Conservation (phyloP, 2,113 vertebrate species). For the Notothenia coriiceps region DNA sequence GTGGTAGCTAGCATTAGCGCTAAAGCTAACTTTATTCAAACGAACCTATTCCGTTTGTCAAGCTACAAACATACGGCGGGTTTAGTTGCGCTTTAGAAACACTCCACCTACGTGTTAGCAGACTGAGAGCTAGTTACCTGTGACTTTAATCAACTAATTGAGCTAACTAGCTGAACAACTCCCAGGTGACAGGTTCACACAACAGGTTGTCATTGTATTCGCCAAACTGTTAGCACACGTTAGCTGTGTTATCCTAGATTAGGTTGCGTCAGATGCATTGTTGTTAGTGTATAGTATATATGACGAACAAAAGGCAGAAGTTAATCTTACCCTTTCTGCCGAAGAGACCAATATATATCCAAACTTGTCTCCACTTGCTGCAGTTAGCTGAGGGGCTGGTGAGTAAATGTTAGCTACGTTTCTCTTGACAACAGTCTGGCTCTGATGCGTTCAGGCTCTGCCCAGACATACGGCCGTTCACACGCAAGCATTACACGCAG, state of each 20-base stretch:
- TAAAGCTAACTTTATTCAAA: conserved; percentile 56
- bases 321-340: conserved; percentile 7
- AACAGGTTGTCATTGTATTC: conserved; percentile 66
- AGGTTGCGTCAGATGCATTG: neutral
- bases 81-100: neutral
- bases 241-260: neutral
- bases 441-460: conserved; percentile 33
- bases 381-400: neutral
- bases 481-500: fast-evolving
- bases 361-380: conserved; percentile 8
- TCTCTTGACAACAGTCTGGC: conserved; percentile 58
- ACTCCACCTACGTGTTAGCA: neutral
- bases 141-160: neutral
- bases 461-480: neutral
- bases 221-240: conserved; percentile 25
- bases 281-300: neutral
- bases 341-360: neutral
- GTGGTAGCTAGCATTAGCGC: conserved; percentile 25
- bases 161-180: neutral
- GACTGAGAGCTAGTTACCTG: fast-evolving
- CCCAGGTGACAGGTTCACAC: conserved; percentile 34
- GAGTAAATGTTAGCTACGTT: conserved; percentile 22
- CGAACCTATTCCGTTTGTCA: neutral
- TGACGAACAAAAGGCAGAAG: fast-evolving
- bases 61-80: neutral